Evolutionary conservation across 2,113 vertebrate genomes (phyloP), one percentile per base, ranked within the genome.

Genomic region (Herpetotheres cachinnans): DNA sequence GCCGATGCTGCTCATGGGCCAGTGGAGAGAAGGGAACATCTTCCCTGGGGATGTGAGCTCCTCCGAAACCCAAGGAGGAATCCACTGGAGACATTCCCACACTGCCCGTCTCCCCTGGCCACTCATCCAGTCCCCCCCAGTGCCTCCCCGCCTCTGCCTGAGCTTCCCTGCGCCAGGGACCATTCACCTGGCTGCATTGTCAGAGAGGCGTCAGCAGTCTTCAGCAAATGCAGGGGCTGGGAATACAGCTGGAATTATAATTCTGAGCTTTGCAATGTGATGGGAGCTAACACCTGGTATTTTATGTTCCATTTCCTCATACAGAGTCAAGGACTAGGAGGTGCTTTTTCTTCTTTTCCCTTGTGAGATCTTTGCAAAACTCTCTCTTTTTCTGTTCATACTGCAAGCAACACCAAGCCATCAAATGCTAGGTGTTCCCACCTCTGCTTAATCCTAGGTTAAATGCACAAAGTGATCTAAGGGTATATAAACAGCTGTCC

Each of bases 101-200:
- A 3, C 26, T 54, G 42, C 34, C 15, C 1, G 0, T 27, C 16
- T 20, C 5, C 72, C 20, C 30, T 10, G 7, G 11, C 25, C 2
- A 0, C 18, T 56, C 27, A 27, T 29, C 18, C 17, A 0, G 0
- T 34, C 1, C 5, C 20, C 42, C 6, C 7, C 19, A 55, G 36
- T 3, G 3, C 8, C 29, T 70, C 27, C 61, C 40, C 40, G 32
- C 25, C 21, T 44, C n/a, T 47, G 13, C 32, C 29, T 27, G 18
- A 18, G 13, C 12, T 54, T 16, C 58, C 67, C 61, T 10, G 36
- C 36, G n/a, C 46, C 36, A 25, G 72, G 40, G 34, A 61, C 54
- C 1, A 2, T 62, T 82, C 47, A 6, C 40, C 7, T 27, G 55
- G 6, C 55, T 24, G 12, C 1, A 0, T 10, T 76, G 30, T 2